These are phyloP conservation scores for Zaprionus africanus DNA, from an alignment of 1,140 invertebrate species.

Conservation along the genomic window DNA sequence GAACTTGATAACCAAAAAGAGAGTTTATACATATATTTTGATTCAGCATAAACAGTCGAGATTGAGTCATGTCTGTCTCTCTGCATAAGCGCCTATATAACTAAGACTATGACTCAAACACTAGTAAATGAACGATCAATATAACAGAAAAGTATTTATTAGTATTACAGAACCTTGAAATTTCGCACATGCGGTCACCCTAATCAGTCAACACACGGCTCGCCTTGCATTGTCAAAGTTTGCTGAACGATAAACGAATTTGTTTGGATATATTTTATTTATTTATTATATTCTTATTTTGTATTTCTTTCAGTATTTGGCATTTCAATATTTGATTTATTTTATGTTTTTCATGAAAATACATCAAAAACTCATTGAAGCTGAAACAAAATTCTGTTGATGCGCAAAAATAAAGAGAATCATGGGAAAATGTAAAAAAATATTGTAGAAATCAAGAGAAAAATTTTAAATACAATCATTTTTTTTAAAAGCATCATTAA, in stretches of 20 bases:
- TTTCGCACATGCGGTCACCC: not conserved
- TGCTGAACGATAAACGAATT: not conserved
- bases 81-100: no score
- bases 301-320: not conserved
- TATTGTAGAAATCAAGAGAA: not conserved
- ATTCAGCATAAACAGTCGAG: no score
- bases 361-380: not conserved
- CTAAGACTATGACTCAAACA: no score
- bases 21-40: no score
- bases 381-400: not conserved
- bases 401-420: not conserved
- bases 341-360: not conserved
- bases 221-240: not conserved
- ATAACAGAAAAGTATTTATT: not conserved
- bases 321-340: not conserved
- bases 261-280: not conserved
- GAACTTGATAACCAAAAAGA: no score
- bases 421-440: not conserved
- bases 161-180: conserved; percentile 9
- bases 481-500: not conserved
- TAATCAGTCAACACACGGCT: not conserved
- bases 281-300: no score
- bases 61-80: no score
- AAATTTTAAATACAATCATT: not conserved
- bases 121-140: conserved; percentile 10